Conservation (phyloP, 2,888 invertebrate species). For the Aquatica leii region DNA sequence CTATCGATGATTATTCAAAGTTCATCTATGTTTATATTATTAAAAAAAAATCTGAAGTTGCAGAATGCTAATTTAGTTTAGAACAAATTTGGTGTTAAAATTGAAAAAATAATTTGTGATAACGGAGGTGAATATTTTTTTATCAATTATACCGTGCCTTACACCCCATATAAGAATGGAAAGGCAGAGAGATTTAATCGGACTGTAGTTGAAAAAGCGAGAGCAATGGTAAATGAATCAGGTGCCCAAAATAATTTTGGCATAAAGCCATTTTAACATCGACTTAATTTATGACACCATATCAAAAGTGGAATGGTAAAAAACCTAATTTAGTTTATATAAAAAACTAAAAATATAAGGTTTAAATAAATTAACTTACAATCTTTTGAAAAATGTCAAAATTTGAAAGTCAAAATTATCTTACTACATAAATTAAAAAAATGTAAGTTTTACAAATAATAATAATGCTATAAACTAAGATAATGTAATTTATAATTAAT, state of each 20-base stretch:
- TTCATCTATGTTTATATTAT: neutral
- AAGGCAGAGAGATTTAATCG: conserved; percentile 19
- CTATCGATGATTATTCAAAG: neutral
- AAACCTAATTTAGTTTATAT: conserved; percentile 13
- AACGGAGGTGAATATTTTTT: conserved; percentile 13
- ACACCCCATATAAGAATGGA: conserved; percentile 23
- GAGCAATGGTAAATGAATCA: conserved; percentile 18
- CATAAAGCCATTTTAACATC: conserved; percentile 9
- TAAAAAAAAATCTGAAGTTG: neutral
- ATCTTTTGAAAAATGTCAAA: too few species aligned
- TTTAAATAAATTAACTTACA: too few species aligned
- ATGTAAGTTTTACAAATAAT: too few species aligned
- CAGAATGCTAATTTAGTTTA: neutral
- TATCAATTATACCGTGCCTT: conserved; percentile 27
- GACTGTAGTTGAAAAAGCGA: conserved; percentile 5
- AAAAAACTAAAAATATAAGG: too few species aligned
- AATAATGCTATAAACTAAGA: too few species aligned
- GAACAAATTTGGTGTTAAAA: neutral
- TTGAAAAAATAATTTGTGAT: neutral
- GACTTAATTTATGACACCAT: conserved; percentile 5
- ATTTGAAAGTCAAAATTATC: too few species aligned
- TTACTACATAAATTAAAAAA: too few species aligned
- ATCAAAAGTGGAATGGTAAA: conserved; percentile 7
- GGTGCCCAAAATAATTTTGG: conserved; percentile 5
- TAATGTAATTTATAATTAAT: too few species aligned